Percentiles rank a stretch among this genome's conserved stretches.
Conservation (phyloP, 2,888 invertebrate genomes). For the Drosophila crucigera region DNA sequence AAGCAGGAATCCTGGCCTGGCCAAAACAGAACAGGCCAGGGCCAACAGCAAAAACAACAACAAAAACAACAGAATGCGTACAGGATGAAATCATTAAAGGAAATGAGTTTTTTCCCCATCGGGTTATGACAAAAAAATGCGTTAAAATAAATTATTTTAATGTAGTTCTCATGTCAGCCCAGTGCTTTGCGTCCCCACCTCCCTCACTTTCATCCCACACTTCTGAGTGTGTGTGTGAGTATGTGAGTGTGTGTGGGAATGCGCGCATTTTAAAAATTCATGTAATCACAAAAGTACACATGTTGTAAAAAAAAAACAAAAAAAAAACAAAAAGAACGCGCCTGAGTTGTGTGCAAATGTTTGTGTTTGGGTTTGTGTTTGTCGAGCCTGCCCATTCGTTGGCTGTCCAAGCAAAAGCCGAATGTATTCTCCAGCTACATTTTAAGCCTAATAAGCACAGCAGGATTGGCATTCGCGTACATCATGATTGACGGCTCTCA, state of each 20-base stretch:
- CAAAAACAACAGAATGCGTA: constrained; percentile 59
- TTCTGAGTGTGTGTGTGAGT: neutral
- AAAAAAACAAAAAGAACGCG: constrained; percentile 30
- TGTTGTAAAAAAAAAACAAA: constrained; percentile 67
- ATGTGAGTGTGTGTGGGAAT: constrained; percentile 44
- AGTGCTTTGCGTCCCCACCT: constrained; percentile 32
- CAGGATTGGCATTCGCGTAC: constrained; percentile 42
- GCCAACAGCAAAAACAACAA: constrained; percentile 32
- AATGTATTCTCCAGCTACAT: constrained; percentile 34
- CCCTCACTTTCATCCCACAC: neutral
- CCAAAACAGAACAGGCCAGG: constrained; percentile 6
- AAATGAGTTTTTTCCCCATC: constrained; percentile 81
- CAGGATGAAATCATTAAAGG: constrained; percentile 81
- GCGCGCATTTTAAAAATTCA: constrained; percentile 80
- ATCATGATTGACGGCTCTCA: constrained; percentile 49
- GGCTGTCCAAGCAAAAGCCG: constrained; percentile 11
- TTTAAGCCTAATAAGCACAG: constrained; percentile 56
- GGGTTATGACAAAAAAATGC: constrained; percentile 82
- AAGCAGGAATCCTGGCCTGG: constrained; percentile 25
- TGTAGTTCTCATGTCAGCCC: constrained; percentile 83
- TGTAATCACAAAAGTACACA: constrained; percentile 81
- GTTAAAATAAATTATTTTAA: constrained; percentile 84
- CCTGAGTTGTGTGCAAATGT: constrained; percentile 72
- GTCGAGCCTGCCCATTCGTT: constrained; percentile 35
- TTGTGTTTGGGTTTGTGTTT: constrained; percentile 50